phyloP scores from a whole-genome alignment of 2,888 invertebrate genomes.

The Melanargia galathea region DNA sequence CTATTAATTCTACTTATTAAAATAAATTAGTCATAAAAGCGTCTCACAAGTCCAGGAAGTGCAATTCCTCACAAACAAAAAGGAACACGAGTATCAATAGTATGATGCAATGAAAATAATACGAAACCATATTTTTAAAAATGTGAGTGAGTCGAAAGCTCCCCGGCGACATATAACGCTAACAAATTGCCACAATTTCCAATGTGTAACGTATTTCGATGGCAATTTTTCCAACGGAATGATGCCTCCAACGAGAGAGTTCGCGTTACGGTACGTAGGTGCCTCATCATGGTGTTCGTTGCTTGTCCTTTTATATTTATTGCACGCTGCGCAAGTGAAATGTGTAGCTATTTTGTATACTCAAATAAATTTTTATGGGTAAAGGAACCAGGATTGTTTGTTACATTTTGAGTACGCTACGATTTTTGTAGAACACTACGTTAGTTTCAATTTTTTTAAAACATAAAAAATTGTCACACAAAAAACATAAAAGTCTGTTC shows the following conservation, averaged over 20 bases:
- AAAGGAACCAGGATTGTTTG: too few relatives aligned
- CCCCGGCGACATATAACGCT: slow-evolving; percentile 59
- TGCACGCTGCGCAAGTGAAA: slow-evolving; percentile 2
- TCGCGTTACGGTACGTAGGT: slow-evolving; percentile 21
- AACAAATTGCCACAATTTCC: slow-evolving; percentile 67
- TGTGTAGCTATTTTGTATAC: background rate
- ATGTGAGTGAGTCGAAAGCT: slow-evolving; percentile 35
- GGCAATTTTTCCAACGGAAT: slow-evolving; percentile 57
- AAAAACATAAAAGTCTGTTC: too few relatives aligned
- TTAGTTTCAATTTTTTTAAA: too few relatives aligned
- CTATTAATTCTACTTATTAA: background rate
- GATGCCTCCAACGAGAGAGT: slow-evolving; percentile 40
- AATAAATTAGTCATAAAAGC: background rate
- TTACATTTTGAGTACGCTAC: too few relatives aligned
- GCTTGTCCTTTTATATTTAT: slow-evolving; percentile 21
- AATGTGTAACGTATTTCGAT: slow-evolving; percentile 63
- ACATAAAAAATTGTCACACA: too few relatives aligned
- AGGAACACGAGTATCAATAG: slow-evolving; percentile 34
- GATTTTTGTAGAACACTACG: too few relatives aligned
- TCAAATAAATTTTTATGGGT: background rate
- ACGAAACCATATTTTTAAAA: slow-evolving; percentile 43
- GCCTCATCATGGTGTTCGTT: slow-evolving; percentile 18
- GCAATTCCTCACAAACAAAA: slow-evolving; percentile 15
- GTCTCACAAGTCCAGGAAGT: background rate
- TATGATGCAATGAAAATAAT: slow-evolving; percentile 45